Base-by-base conservation (phyloP, 2,888 invertebrate genomes). In the Leptinotarsa rubiginosa region DNA sequence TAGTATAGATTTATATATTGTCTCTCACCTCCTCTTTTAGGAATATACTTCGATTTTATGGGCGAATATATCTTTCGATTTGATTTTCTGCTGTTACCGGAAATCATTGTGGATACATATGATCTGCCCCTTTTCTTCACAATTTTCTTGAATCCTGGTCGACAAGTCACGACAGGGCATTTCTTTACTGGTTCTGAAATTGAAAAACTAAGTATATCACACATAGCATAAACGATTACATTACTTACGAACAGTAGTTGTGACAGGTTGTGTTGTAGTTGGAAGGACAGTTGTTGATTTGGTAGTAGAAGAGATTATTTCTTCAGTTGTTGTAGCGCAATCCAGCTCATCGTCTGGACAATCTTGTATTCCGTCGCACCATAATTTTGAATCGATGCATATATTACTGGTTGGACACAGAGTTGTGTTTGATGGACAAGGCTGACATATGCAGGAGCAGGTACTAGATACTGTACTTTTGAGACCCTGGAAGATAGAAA, bases 291-390 rank as follows among this genome's bases (percentile, higher is more conserved):
- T 41, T 22, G 70, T 56, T 10, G 49, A 18, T 5, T 71, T 73
- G 54, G 56, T 67, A 12, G 64, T 22, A 1, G 74, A 56, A 7
- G 78, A 62, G 22, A 69, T 67, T 41, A 66, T 65, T 68, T 50
- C 54, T 69, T 73, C 70, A 25, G 69, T 69, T 22, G 86, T 83
- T 22, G 88, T 86, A 49, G 85, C 83, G 82, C 96, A 96, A 73
- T 91, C 88, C 3, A 88, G 86, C 87, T 96, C 96, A 85, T 96
- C 96, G 83, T 96, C 96, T 0, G 94, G 92, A 82, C 96, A 96
- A 86, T 96, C 93, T 77, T 91, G 90, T 0, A 95, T 88, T 0
- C 95, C 95, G 84, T 96, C 92, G 84, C 96, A 96, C 96, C 96
- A 96, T 15, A 90, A 88, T 0, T 90, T 88, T 54, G 91, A 89